Base-by-base conservation (phyloP, 2,113 vertebrate genomes). In the Pycnonotus jocosus region DNA sequence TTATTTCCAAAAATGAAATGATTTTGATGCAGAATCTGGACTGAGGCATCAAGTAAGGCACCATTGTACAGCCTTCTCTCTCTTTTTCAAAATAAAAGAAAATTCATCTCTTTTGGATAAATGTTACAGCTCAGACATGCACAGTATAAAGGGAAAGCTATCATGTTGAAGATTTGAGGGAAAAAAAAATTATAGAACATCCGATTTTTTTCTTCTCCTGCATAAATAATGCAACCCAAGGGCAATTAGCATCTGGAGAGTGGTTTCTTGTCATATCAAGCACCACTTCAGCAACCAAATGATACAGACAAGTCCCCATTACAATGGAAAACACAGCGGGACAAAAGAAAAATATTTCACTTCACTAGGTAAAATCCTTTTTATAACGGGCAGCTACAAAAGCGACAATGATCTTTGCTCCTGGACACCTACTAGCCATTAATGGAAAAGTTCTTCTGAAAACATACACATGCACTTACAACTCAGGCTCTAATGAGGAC, bases 361-460 rank as follows among this genome's bases (percentile, higher is more conserved):
- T 94, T 90, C 54, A 82, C 38, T 47, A 69, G 35, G 45, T 64
- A 92, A 90, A 94, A 88, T 61, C 54, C 50, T 89, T 91, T 93
- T 77, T 77, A 72, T 73, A 94, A 97, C 95, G 79, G 50, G 54
- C 30, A 70, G 44, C n/a, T 86, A 82, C 47, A 95, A 95, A 95
- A 90, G 74, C 61, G 47, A 40, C 61, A 89, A 77, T 77, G 93
- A 95, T 95, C 95, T 97, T 86, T 95, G 87, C 93, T 95, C 81
- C 62, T 92, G 92, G 84, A 90, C 81, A 86, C 95, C 95, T 92
- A 92, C 93, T 81, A 95, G 42, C 78, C 84, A 82, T 92, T 95
- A 96, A 80, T 85, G 56, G 90, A 54, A 96, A 94, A 96, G 71
- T 88, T 91, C 84, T 69, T 85, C 93, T 96, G 95, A 86, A 95